Conservation (phyloP, 2,888 invertebrate species). For the Cataglyphis albicans region DNA sequence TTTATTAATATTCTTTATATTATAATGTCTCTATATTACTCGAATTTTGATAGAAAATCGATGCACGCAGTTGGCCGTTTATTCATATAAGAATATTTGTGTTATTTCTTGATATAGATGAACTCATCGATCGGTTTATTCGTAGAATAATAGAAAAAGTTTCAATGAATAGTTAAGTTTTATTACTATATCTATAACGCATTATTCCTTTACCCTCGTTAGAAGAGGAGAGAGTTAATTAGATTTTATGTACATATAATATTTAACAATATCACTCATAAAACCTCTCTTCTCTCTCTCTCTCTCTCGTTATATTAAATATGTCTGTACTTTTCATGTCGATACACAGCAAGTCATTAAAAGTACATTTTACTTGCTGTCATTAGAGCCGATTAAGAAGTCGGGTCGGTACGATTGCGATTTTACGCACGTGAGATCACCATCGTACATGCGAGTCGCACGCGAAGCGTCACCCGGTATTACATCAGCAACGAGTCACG, state of each 20-base stretch:
- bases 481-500: constrained; percentile 71
- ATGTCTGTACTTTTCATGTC: background rate
- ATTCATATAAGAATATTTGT: background rate
- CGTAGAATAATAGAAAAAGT: background rate
- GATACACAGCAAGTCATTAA: constrained; percentile 62
- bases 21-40: background rate
- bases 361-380: constrained; percentile 73
- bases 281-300: background rate
- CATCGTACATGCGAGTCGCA: constrained; percentile 1
- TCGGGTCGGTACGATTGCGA: constrained; percentile 34
- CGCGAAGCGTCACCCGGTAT: constrained; percentile 24
- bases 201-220: background rate
- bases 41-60: background rate
- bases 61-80: background rate
- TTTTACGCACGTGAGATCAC: constrained; percentile 43
- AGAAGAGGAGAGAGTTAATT: background rate
- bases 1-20: background rate
- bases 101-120: background rate
- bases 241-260: background rate
- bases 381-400: constrained; percentile 76
- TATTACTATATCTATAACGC: background rate
- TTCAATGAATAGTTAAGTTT: too few relatives aligned
- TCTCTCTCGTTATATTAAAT: background rate
- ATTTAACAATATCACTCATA: background rate
- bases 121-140: background rate